Percentiles rank a stretch among this genome's conserved stretches.
phyloP scores from a whole-genome alignment of 2,113 vertebrate genomes.

The human region DNA sequence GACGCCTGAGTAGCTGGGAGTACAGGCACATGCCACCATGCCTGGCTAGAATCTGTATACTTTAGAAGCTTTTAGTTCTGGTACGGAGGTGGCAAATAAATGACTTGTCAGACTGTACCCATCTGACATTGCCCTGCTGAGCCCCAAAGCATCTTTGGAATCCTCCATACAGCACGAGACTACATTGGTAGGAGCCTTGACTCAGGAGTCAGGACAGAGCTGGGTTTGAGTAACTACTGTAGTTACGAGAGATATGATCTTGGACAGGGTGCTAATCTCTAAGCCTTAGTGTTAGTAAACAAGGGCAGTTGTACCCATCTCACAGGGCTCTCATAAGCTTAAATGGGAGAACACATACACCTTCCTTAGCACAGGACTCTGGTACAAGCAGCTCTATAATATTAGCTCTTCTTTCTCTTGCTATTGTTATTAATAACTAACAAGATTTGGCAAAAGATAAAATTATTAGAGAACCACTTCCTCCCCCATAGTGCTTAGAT shows the following conservation, averaged over 20 bases:
- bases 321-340: background rate
- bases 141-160: background rate
- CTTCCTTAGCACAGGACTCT: background rate
- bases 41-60: background rate
- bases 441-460: background rate
- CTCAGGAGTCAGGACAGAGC: background rate
- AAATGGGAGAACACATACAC: background rate
- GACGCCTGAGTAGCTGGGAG: too few relatives aligned
- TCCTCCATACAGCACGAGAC: background rate
- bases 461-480: background rate
- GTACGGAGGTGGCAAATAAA: background rate
- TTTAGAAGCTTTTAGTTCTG: background rate
- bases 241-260: background rate
- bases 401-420: background rate
- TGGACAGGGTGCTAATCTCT: background rate
- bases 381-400: background rate
- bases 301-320: background rate
- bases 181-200: background rate
- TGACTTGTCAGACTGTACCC: background rate
- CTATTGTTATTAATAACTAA: background rate
- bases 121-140: background rate
- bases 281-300: background rate
- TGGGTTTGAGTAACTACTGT: background rate
- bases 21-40: too few relatives aligned
- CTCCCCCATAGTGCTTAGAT: background rate